Conservation (phyloP, 2,888 invertebrate genomes). For the Yponomeuta sedellus region DNA sequence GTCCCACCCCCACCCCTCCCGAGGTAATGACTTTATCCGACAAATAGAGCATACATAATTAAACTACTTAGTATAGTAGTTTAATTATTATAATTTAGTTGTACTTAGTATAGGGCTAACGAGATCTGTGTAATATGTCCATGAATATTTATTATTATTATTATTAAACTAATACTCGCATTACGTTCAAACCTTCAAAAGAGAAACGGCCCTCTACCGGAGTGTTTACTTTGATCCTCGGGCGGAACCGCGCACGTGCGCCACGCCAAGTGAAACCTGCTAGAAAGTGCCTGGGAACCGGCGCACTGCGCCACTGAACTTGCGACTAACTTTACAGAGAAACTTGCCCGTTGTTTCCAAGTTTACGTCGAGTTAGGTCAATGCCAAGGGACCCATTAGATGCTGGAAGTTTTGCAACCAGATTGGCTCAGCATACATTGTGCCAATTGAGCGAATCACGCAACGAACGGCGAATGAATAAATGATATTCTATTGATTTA, state of each 20-base stretch:
- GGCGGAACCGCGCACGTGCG: background rate
- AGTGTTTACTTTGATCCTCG: background rate
- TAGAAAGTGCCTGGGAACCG: background rate
- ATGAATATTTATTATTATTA: too few species aligned
- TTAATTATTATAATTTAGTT: too few species aligned
- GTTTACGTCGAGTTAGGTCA: background rate
- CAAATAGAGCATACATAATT: too few species aligned
- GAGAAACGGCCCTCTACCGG: background rate
- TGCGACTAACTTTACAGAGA: background rate
- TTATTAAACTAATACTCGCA: too few species aligned
- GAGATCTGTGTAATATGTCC: too few species aligned
- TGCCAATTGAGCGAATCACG: background rate
- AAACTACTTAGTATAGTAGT: too few species aligned
- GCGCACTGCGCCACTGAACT: conserved; percentile 2
- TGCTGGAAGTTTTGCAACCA: background rate
- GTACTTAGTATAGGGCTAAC: too few species aligned
- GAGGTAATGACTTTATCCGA: too few species aligned
- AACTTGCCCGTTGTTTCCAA: conserved; percentile 1
- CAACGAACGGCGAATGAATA: background rate
- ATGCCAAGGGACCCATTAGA: background rate
- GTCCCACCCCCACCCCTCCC: background rate
- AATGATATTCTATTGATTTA: background rate
- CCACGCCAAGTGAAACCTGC: background rate
- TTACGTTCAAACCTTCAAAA: too few species aligned
- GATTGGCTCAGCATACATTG: background rate